A percentile compares a stretch with the other conserved stretches of the same genome.
These are phyloP conservation scores for Caenorhabditis brenneri DNA, from an alignment of 1,140 invertebrate species.

Conservation along the genomic window DNA sequence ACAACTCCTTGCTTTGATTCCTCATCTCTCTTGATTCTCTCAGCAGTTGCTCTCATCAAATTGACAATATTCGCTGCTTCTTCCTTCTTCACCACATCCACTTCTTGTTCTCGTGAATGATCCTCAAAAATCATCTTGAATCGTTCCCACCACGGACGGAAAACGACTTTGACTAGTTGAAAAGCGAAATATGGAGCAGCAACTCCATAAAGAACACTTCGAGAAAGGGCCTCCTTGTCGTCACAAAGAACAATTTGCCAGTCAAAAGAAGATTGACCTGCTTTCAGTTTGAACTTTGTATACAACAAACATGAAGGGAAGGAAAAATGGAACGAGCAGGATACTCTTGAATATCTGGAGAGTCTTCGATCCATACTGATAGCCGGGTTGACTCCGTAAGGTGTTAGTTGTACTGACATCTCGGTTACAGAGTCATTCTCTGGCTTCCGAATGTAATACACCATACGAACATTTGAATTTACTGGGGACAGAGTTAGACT, in stretches of 20 bases:
- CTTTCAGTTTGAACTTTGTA: slow-evolving; percentile 55
- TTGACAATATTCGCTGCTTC: slow-evolving; percentile 72
- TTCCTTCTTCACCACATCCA: slow-evolving; percentile 62
- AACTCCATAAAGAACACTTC: slow-evolving; percentile 61
- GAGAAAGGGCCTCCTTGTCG: slow-evolving; percentile 61
- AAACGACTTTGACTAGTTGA: slow-evolving; percentile 60
- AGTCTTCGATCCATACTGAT: slow-evolving; percentile 61
- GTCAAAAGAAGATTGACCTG: slow-evolving; percentile 65
- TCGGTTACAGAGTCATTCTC: slow-evolving; percentile 57
- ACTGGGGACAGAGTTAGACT: slow-evolving; percentile 59
- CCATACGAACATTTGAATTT: slow-evolving; percentile 52
- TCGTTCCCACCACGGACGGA: slow-evolving; percentile 53
- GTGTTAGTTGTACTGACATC: slow-evolving; percentile 38
- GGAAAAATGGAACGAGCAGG: slow-evolving; percentile 32
- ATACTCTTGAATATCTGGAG: slow-evolving; percentile 61
- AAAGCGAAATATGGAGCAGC: slow-evolving; percentile 58
- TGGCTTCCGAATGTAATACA: slow-evolving; percentile 56
- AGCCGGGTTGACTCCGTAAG: slow-evolving; percentile 60
- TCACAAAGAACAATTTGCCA: slow-evolving; percentile 66
- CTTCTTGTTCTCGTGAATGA: slow-evolving; percentile 51
- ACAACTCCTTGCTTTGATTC: slow-evolving; percentile 80
- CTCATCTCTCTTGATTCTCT: slow-evolving; percentile 77
- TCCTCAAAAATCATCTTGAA: slow-evolving; percentile 63
- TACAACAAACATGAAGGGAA: slow-evolving; percentile 6
- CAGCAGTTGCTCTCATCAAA: slow-evolving; percentile 79